Conservation (phyloP, 2,888 invertebrate genomes). For the Coleophora deauratella region DNA sequence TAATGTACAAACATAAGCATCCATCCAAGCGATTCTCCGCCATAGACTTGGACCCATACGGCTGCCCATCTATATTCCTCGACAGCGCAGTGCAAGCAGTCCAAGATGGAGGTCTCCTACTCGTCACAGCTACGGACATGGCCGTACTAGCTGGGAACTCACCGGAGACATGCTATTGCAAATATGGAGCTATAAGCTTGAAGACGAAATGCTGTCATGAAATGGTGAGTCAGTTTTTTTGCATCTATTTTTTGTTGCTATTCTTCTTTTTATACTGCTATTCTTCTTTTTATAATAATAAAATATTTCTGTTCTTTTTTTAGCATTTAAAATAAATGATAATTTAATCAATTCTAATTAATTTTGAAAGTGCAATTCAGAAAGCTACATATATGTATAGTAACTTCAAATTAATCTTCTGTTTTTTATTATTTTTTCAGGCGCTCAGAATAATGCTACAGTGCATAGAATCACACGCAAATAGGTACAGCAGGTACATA, state of each 20-base stretch:
- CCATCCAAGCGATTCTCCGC: conserved; percentile 83
- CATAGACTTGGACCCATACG: conserved; percentile 98
- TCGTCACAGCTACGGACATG: conserved; percentile 99
- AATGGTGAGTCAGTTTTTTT: conserved; percentile 76
- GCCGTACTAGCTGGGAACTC: conserved; percentile 95
- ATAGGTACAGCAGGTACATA: conserved; percentile 93
- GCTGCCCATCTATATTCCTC: conserved; percentile 93
- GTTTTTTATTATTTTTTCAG: conserved; percentile 51
- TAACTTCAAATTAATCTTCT: background rate
- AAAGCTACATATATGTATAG: too few relatives aligned
- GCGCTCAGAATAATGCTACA: conserved; percentile 94
- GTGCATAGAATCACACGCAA: conserved; percentile 93
- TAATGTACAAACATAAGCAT: conserved; percentile 87
- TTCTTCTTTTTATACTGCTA: too few relatives aligned
- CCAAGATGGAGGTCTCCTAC: conserved; percentile 87
- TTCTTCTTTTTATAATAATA: too few relatives aligned
- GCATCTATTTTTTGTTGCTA: too few relatives aligned
- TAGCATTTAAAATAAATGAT: too few relatives aligned
- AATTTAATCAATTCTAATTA: too few relatives aligned
- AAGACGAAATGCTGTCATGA: conserved; percentile 94
- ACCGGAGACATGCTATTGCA: conserved; percentile 93
- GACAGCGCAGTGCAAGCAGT: conserved; percentile 90
- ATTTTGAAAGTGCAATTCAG: too few relatives aligned
- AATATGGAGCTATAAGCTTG: conserved; percentile 94
- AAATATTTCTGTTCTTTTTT: too few relatives aligned